Percentiles rank a stretch among this genome's conserved stretches.
Evolutionary conservation across 1,140 invertebrate species (phyloP).

Genomic region (Drosophila pectinifera): DNA sequence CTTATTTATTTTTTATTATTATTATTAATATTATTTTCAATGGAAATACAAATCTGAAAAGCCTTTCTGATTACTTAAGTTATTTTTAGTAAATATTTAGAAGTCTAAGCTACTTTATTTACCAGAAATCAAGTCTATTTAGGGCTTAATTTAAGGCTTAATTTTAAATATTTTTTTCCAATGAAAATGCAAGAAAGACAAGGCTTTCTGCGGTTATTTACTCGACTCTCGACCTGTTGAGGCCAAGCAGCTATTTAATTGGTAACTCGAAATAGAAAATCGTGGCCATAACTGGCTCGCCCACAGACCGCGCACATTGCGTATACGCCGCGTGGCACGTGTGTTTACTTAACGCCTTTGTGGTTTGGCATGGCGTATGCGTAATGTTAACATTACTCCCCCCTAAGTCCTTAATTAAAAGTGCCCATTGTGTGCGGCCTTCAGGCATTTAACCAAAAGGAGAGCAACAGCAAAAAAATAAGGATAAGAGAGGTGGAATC

Average conservation of each 20-base stretch:
- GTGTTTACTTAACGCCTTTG: conserved; percentile 27
- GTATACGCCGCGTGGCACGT: conserved; percentile 20
- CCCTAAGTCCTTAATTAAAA: conserved; percentile 42
- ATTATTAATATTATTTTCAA: too few species aligned
- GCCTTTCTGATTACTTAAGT: too few species aligned
- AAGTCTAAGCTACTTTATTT: too few species aligned
- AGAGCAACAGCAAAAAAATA: background rate
- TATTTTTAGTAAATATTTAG: too few species aligned
- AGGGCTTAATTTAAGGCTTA: too few species aligned
- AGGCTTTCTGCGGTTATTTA: background rate
- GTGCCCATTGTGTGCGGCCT: conserved; percentile 31
- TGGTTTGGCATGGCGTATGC: conserved; percentile 11
- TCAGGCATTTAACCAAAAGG: conserved; percentile 11
- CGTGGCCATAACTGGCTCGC: conserved; percentile 4
- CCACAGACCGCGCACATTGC: background rate
- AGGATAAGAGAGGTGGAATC: background rate
- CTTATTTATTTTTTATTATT: too few species aligned
- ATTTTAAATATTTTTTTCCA: background rate
- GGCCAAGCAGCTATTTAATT: background rate
- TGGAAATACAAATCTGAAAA: too few species aligned
- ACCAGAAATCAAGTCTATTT: too few species aligned
- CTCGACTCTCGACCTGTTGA: background rate
- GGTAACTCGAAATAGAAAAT: conserved; percentile 7
- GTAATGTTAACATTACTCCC: conserved; percentile 12
- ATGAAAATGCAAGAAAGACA: background rate